Conservation (phyloP, 2,888 invertebrate genomes). For the Agrochola litura region DNA sequence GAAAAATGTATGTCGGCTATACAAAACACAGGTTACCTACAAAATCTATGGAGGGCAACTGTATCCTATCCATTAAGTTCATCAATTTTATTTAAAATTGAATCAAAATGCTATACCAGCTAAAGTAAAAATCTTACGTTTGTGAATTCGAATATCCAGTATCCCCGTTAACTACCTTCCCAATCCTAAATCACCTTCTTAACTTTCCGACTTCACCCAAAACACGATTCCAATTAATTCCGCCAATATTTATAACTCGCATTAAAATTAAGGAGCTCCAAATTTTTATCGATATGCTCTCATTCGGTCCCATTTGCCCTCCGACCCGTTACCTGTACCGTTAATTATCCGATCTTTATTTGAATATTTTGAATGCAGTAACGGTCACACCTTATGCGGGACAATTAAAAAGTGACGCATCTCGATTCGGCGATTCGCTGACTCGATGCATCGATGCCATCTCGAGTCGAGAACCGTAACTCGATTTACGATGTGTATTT, state of each 20-base stretch:
- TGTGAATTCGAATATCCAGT: not conserved
- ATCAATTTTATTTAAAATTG: not conserved
- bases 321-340: conserved; percentile 88
- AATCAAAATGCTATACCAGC: not conserved
- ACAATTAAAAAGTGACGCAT: conserved; percentile 88
- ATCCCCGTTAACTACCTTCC: conserved; percentile 17
- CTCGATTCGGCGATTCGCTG: conserved; percentile 70
- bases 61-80: not conserved
- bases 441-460: conserved; percentile 73
- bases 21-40: not conserved
- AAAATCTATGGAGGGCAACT: not conserved
- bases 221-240: conserved; percentile 58
- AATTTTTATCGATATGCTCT: conserved; percentile 67
- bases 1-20: not conserved
- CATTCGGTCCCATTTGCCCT: conserved; percentile 76
- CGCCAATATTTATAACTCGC: conserved; percentile 48
- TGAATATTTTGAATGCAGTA: conserved; percentile 77
- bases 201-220: conserved; percentile 36
- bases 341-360: conserved; percentile 86
- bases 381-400: conserved; percentile 83
- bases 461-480: conserved; percentile 55
- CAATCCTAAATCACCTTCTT: conserved; percentile 42
- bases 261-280: conserved; percentile 59
- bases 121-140: not conserved
- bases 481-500: conserved; percentile 59